A percentile compares a stretch with the other conserved stretches of the same genome.
phyloP scores from a whole-genome alignment of 2,113 vertebrate genomes.

The Bothrops jararaca region DNA sequence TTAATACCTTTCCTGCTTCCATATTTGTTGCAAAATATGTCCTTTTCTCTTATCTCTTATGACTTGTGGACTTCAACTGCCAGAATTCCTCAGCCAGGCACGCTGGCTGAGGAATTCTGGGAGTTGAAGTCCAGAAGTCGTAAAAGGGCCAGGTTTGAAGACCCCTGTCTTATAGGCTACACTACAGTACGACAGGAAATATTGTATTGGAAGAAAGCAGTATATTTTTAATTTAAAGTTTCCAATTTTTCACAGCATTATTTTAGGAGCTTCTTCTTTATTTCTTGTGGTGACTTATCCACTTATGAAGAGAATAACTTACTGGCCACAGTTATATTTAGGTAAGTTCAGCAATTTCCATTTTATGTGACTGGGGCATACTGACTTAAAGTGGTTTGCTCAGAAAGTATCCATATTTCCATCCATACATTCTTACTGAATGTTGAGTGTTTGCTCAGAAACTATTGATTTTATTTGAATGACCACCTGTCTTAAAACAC shows the following conservation, averaged over 20 bases:
- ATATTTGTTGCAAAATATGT: not conserved
- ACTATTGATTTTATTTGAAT: no score
- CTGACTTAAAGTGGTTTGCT: not conserved
- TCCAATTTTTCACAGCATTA: slow-evolving; percentile 73
- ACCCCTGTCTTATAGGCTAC: no score
- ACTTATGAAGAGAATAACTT: slow-evolving; percentile 93
- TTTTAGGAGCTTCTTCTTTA: slow-evolving; percentile 86
- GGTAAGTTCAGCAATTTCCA: slow-evolving; percentile 69
- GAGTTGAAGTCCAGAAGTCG: no score
- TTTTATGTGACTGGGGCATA: not conserved
- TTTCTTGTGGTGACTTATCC: slow-evolving; percentile 88
- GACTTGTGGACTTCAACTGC: no score
- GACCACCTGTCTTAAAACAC: no score
- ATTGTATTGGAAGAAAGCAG: not conserved
- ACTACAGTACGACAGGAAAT: not conserved
- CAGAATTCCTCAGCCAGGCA: no score
- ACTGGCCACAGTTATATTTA: slow-evolving; percentile 90
- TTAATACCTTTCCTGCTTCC: not conserved
- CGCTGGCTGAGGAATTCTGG: no score
- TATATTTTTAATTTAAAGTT: not conserved
- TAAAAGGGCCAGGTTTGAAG: no score
- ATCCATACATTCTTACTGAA: no score
- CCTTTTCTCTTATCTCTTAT: not conserved
- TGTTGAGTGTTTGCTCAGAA: no score
- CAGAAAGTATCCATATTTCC: not conserved